Base-by-base conservation (phyloP, 2,113 vertebrate species). In the Climacteris rufus region DNA sequence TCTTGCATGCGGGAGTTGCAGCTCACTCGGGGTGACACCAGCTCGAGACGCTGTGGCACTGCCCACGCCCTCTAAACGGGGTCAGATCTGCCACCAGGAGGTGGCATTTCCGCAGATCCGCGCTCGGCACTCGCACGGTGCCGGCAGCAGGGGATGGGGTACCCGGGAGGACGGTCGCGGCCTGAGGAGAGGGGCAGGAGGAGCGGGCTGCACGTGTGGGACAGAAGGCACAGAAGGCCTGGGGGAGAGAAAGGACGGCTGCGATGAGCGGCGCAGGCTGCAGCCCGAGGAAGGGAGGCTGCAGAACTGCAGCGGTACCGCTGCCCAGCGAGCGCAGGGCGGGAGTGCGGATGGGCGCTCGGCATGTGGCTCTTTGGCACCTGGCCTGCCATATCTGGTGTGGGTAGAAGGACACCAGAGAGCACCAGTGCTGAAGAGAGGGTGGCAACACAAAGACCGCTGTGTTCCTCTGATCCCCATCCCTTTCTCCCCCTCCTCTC, bases 401-500 rank as follows among this genome's bases (percentile, higher is more conserved):
- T 82, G 91, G 95, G 93, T 69, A 90, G 96, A 93, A 82, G 93
- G 88, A 94, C 90, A 94, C 83, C 84, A 94, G 94, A 95, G 53
- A 91, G 74, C 79, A 83, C 82, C 93, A 93, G 94, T 10, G 81
- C 86, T 69, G 79, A 81, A 76, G 84, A 93, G 89, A 95, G 90
- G 84, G 82, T 77, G 93, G 81, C 74, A 74, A 68, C 68, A 97
- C 96, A 97, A 97, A 94, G 94, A 68, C 66, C 0, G 2, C 94
- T 94, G 79, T 97, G 97, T 97, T 96, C 57, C 79, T 44, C 57
- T 95, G 64, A 52, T 89, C 93, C 56, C 68, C 71, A 92, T 92
- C 94, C 80, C 83, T 77, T 97, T 94, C 89, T 95, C 76, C 72
- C 93, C 94, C 94, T 93, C 89, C 80, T 50, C 86, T 92, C 76